These are phyloP conservation scores for Clistopyga incitator DNA, from an alignment of 2,888 invertebrate species.

Conservation along the genomic window DNA sequence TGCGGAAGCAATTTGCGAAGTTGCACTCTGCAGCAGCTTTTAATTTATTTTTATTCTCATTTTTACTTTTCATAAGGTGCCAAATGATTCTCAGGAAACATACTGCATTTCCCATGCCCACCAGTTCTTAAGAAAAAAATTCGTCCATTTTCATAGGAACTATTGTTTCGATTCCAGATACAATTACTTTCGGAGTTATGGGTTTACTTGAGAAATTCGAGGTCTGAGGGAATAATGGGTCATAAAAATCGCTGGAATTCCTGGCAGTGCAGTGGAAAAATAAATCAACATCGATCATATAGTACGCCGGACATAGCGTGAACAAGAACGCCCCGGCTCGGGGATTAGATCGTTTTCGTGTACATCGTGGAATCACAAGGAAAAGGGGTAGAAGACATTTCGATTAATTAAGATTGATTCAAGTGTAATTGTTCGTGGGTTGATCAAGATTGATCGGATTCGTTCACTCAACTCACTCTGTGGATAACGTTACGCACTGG, in stretches of 20 bases:
- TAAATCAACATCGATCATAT: constrained; percentile 56
- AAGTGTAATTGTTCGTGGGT: constrained; percentile 47
- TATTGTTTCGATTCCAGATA: too few relatives aligned
- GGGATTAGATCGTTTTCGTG: constrained; percentile 63
- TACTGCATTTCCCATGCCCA: too few relatives aligned
- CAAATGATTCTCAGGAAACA: too few relatives aligned
- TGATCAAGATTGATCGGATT: constrained; percentile 61
- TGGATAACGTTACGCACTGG: constrained; percentile 1
- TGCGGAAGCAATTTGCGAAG: too few relatives aligned
- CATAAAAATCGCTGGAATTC: background rate
- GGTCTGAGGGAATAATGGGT: too few relatives aligned
- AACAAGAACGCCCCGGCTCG: constrained; percentile 28
- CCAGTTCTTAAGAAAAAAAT: too few relatives aligned
- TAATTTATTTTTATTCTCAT: too few relatives aligned
- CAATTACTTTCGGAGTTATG: too few relatives aligned
- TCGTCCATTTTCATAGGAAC: too few relatives aligned
- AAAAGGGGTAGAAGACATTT: constrained; percentile 60
- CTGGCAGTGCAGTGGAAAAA: constrained; percentile 18
- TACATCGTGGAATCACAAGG: constrained; percentile 37
- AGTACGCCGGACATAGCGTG: constrained; percentile 43
- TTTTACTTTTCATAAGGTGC: too few relatives aligned
- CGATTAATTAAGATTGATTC: constrained; percentile 67
- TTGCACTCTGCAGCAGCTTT: too few relatives aligned
- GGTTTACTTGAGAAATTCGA: too few relatives aligned
- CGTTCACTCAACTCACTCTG: constrained; percentile 22